Evolutionary conservation across 1,140 invertebrate genomes (phyloP), one percentile per base, ranked within the genome.

Genomic region (Hesperophylax magnus): DNA sequence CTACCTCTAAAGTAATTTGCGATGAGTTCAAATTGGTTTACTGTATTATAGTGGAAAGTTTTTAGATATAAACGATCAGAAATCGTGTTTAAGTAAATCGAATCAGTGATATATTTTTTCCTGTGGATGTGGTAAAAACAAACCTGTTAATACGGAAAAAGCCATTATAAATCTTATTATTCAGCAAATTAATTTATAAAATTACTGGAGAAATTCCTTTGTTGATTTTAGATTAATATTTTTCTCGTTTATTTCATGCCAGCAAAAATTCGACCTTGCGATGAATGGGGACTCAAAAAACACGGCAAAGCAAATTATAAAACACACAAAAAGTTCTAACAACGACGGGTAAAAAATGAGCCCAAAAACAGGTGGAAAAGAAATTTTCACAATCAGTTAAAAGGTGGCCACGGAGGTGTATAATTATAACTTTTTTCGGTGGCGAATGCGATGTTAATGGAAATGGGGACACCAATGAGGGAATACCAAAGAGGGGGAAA

Each of bases 361-460:
- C 39, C 39, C 63, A 27, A 72, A 72, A 72, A 72, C 69, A 72
- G 69, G 69, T 72, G 69, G 22, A 72, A 53, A 72, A 72, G 52
- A 34, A 34, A 69, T 69, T 69, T 72, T 72, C 52, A 27, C 69
- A 72, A 72, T 72, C 69, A 72, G 69, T 72, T 53, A 24, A 72
- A 72, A 72, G 47, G 69, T 27, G 69, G 69, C 20, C 3, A 53
- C 47, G 47, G 47, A 7, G 67, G 47, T n/a, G 65, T 69, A 52
- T 72, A 72, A 72, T 72, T 72, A 72, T 72, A 72, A 72, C 39
- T 72, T 72, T 72, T 72, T 72, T 72, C 20, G 69, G 69, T 53
- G 69, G 63, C 8, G 27, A 72, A 54, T 11, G 56, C 5, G 17
- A 39, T 72, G 17, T 56, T 54, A 72, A 72, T 72, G 69, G 17